Conservation (phyloP, 30 jellyfish, hydroid and myxozoan genomes). For the Aurelia aurita region DNA sequence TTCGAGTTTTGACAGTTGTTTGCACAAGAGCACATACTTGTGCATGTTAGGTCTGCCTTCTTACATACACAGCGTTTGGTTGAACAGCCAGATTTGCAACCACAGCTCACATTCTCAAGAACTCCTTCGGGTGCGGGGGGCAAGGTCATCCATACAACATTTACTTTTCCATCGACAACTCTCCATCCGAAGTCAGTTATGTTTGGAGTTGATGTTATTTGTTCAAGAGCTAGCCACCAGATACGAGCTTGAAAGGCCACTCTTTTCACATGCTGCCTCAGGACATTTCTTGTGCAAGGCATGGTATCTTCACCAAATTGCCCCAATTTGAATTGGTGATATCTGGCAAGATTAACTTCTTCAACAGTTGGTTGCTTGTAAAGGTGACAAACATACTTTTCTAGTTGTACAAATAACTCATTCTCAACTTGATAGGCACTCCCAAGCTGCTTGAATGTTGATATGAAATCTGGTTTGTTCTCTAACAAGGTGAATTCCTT, state of each 20-base stretch:
- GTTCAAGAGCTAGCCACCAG: constrained; percentile 21
- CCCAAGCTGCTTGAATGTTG: constrained; percentile 27
- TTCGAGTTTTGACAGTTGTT: not conserved
- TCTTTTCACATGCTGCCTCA: constrained; percentile 20
- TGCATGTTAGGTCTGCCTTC: constrained; percentile 24
- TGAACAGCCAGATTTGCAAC: constrained; percentile 20
- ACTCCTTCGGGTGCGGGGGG: constrained; percentile 28
- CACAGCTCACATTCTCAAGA: constrained; percentile 14
- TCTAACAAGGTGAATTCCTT: constrained; percentile 23
- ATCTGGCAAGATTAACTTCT: constrained; percentile 3
- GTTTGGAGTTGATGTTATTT: not conserved
- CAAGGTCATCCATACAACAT: constrained; percentile 31
- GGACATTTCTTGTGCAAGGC: constrained; percentile 20
- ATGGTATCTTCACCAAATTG: constrained; percentile 14
- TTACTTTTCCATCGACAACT: not conserved
- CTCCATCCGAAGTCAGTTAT: constrained; percentile 17
- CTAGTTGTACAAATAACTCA: not conserved
- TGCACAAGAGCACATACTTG: constrained; percentile 19
- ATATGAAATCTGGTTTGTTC: not conserved
- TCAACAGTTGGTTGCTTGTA: constrained; percentile 11
- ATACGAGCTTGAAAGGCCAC: constrained; percentile 16
- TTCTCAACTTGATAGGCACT: constrained; percentile 9
- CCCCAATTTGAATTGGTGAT: constrained; percentile 5
- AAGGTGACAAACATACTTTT: constrained; percentile 1
- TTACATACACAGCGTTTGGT: constrained; percentile 10